Percentiles rank a stretch among this genome's conserved stretches.
phyloP scores from a whole-genome alignment of 2,888 invertebrate species.

The Augochlorella aurata region DNA sequence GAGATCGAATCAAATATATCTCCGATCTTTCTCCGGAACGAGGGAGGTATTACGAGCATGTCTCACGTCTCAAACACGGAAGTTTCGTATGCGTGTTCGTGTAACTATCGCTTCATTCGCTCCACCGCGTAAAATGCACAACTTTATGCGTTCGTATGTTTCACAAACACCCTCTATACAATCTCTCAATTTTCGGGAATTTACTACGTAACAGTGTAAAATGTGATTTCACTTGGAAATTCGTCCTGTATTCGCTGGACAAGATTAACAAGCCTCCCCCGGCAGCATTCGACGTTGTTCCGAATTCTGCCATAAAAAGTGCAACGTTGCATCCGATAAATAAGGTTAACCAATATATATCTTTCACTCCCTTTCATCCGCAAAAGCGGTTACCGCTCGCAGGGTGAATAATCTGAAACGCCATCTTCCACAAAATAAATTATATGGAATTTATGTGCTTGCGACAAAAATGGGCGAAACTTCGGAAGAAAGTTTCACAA shows the following conservation, averaged over 20 bases:
- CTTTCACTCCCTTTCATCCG: neutral
- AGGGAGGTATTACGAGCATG: neutral
- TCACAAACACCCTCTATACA: neutral
- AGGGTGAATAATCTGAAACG: neutral
- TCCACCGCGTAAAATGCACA: neutral
- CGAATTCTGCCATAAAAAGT: neutral
- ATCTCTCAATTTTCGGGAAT: neutral
- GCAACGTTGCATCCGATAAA: neutral
- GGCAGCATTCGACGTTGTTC: neutral
- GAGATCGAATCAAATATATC: neutral
- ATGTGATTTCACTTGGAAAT: neutral
- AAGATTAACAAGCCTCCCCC: neutral
- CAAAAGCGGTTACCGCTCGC: neutral
- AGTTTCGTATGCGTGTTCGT: too few species aligned
- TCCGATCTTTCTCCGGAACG: neutral
- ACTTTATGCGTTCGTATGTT: neutral
- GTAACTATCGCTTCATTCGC: too few species aligned
- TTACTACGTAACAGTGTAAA: neutral
- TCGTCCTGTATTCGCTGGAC: neutral
- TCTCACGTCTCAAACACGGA: neutral
- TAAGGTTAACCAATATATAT: neutral
- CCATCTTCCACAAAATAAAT: neutral
- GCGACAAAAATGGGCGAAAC: neutral
- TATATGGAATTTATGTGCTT: too few species aligned
- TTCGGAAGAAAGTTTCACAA: too few species aligned